Evolutionary conservation across 2,797 vertebrate genomes (phyloP).

Genomic region (Micrastur ruficollis): DNA sequence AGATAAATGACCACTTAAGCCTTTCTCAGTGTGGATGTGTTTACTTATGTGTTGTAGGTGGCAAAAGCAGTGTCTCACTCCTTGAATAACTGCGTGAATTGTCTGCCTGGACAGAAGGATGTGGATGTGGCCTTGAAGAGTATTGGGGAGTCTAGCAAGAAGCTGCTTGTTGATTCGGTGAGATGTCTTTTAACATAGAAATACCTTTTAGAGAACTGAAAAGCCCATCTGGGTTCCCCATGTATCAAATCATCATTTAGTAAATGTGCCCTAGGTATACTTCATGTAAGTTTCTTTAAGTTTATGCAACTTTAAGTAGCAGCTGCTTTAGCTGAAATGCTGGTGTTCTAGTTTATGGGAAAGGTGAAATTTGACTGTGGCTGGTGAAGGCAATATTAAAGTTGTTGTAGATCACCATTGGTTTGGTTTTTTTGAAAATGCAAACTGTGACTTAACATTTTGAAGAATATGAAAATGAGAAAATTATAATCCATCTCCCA

Average conservation of each 20-base stretch:
- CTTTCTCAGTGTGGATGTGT: background rate
- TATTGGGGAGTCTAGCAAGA: conserved; percentile 98
- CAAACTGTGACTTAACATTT: background rate
- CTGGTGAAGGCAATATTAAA: background rate
- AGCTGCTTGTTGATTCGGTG: conserved; percentile 93
- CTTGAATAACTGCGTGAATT: conserved; percentile 98
- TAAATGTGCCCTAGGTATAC: background rate
- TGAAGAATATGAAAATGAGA: background rate
- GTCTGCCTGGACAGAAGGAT: conserved; percentile 97
- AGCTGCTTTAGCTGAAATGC: background rate
- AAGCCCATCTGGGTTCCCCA: background rate
- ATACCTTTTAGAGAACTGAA: background rate
- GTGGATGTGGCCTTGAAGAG: conserved; percentile 97
- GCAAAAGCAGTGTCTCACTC: conserved; percentile 98
- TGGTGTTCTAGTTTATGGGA: background rate
- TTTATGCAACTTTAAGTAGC: background rate
- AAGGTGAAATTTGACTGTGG: background rate
- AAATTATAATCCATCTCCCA: background rate
- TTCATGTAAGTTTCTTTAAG: background rate
- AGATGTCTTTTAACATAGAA: conserved; percentile 48
- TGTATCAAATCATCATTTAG: background rate
- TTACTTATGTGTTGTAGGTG: conserved; percentile 78
- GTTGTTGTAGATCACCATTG: background rate
- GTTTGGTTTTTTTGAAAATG: background rate
- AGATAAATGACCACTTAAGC: background rate